These are phyloP conservation scores for Physocephala rufipes DNA, from an alignment of 2,888 invertebrate species.

Conservation along the genomic window DNA sequence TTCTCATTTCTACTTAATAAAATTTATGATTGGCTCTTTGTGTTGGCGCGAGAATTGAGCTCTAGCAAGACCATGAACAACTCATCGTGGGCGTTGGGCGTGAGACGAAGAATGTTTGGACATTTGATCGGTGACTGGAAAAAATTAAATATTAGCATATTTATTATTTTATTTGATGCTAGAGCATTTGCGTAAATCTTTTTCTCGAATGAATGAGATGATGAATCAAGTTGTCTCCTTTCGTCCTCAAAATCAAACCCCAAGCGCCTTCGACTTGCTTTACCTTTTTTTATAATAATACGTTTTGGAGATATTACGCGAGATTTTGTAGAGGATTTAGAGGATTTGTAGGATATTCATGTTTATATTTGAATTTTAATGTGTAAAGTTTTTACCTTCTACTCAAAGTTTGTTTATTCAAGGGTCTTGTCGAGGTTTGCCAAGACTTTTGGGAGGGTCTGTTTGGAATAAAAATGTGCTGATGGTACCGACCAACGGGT, in stretches of 20 bases:
- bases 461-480: too few relatives aligned
- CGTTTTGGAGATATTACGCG: constrained; percentile 7
- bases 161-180: constrained; percentile 55
- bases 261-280: constrained; percentile 32
- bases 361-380: constrained; percentile 18
- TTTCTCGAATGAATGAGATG: constrained; percentile 48
- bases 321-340: too few relatives aligned
- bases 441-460: too few relatives aligned
- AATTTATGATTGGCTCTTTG: constrained; percentile 61
- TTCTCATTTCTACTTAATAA: constrained; percentile 63
- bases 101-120: background rate
- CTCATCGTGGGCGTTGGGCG: constrained; percentile 11
- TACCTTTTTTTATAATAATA: constrained; percentile 37
- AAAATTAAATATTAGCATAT: constrained; percentile 54
- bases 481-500: too few relatives aligned
- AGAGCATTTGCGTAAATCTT: constrained; percentile 47
- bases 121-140: background rate
- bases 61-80: background rate
- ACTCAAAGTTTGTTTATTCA: background rate
- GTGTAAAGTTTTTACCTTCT: background rate
- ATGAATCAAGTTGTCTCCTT: constrained; percentile 40
- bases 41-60: background rate
- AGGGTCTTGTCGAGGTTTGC: too few relatives aligned
- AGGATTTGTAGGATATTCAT: background rate
- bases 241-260: background rate